Percentiles rank a stretch among this genome's conserved stretches.
These are phyloP conservation scores for Cynaeus angustus DNA, from an alignment of 2,888 invertebrate genomes.

Conservation along the genomic window DNA sequence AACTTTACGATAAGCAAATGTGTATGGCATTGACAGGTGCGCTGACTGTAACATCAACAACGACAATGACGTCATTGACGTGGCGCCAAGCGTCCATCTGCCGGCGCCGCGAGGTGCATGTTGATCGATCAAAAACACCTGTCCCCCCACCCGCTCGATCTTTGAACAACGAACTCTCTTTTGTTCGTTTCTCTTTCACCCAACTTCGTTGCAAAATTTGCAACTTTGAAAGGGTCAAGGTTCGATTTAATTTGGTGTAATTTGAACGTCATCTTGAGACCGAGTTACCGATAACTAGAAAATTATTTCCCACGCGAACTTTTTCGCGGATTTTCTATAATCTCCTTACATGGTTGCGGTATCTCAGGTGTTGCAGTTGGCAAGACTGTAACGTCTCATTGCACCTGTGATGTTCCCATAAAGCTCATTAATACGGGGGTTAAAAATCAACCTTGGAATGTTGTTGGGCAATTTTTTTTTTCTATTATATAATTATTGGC, in stretches of 20 bases:
- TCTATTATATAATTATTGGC: conserved; percentile 19
- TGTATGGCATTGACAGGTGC: conserved; percentile 59
- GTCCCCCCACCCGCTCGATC: conserved; percentile 53
- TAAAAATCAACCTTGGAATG: conserved; percentile 24
- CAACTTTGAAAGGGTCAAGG: background rate
- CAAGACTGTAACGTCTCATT: conserved; percentile 18
- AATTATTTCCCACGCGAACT: conserved; percentile 19
- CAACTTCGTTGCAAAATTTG: background rate
- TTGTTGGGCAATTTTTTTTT: conserved; percentile 19
- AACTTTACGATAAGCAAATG: conserved; percentile 24
- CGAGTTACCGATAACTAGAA: too few relatives aligned
- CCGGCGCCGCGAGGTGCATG: conserved; percentile 68
- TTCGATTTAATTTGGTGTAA: too few relatives aligned
- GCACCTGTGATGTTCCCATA: conserved; percentile 35
- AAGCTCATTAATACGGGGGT: conserved; percentile 23
- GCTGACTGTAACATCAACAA: conserved; percentile 58
- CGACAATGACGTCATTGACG: conserved; percentile 63
- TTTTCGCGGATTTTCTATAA: conserved; percentile 17
- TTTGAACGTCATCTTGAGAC: too few relatives aligned
- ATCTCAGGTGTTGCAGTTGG: conserved; percentile 11
- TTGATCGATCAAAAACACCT: conserved; percentile 68
- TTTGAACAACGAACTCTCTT: conserved; percentile 22
- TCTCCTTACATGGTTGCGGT: conserved; percentile 13
- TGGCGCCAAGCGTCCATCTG: conserved; percentile 69
- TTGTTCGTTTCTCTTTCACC: background rate